Percentiles rank a stretch among this genome's conserved stretches.
These are phyloP conservation scores for Paraescarpia echinospica DNA, from an alignment of 1,140 invertebrate species.

Conservation along the genomic window DNA sequence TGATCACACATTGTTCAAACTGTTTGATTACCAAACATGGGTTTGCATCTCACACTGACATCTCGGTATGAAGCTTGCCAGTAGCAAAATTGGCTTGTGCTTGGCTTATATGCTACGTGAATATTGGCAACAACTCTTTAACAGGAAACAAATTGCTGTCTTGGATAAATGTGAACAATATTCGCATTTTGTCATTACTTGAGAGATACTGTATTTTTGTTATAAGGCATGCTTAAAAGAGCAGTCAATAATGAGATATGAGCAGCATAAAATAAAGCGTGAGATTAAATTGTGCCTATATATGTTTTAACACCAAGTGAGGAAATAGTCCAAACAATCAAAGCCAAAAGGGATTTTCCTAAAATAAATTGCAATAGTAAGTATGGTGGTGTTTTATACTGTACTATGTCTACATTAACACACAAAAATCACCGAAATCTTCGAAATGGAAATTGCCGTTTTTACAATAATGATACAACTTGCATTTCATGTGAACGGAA, in stretches of 20 bases:
- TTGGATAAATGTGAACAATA: neutral
- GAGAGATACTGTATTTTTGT: neutral
- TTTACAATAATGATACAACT: too few relatives aligned
- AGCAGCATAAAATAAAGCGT: neutral
- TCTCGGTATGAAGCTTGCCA: neutral
- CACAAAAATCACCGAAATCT: too few relatives aligned
- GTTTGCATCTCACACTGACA: neutral
- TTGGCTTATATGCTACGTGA: neutral
- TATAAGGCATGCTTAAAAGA: neutral
- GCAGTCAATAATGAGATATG: neutral
- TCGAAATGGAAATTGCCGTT: too few relatives aligned
- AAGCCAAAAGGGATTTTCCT: too few relatives aligned
- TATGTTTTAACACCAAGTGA: neutral
- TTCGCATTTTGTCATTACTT: neutral
- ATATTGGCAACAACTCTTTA: neutral
- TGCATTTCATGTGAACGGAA: too few relatives aligned
- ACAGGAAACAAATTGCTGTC: neutral
- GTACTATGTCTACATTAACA: too few relatives aligned
- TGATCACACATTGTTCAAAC: too few relatives aligned
- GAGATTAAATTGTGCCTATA: neutral
- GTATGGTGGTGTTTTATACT: too few relatives aligned
- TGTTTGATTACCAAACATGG: too few relatives aligned
- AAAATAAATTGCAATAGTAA: too few relatives aligned
- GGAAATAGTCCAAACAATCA: neutral
- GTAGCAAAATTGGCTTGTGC: neutral